phyloP scores from a whole-genome alignment of 2,797 vertebrate genomes.

The Parotocinclus haroldoi region DNA sequence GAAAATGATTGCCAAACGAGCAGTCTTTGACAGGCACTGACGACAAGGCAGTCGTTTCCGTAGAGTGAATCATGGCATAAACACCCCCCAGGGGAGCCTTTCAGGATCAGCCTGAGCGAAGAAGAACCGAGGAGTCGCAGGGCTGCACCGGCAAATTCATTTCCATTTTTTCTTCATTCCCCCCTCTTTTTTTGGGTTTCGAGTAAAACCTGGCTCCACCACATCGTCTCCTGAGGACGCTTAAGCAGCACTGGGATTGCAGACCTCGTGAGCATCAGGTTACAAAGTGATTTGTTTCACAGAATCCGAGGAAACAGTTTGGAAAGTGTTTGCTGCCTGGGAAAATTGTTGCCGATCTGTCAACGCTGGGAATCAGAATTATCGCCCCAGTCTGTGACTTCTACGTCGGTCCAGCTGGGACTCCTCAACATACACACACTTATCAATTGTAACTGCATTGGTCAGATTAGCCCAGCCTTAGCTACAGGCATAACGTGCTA shows the following conservation, averaged over 20 bases:
- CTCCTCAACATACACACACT: constrained; percentile 3
- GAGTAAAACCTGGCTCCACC: constrained; percentile 76
- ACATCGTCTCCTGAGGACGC: constrained; percentile 81
- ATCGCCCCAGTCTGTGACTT: background rate
- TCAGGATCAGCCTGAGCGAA: constrained; percentile 24
- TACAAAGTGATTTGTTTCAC: constrained; percentile 70
- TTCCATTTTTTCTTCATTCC: background rate
- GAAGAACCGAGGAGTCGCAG: constrained; percentile 10
- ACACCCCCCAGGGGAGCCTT: constrained; percentile 70
- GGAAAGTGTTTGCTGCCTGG: constrained; percentile 38
- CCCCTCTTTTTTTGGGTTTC: constrained; percentile 55
- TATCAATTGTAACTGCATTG: background rate
- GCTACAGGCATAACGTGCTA: too few species aligned
- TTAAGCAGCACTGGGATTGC: constrained; percentile 83
- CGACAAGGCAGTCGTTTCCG: constrained; percentile 34
- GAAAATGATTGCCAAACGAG: constrained; percentile 27
- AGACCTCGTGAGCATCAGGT: constrained; percentile 70
- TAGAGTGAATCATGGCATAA: constrained; percentile 83
- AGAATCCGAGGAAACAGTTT: constrained; percentile 38
- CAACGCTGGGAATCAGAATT: constrained; percentile 17
- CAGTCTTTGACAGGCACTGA: constrained; percentile 21
- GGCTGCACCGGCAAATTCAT: constrained; percentile 3
- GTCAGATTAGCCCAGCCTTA: too few species aligned
- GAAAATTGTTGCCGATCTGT: constrained; percentile 24
- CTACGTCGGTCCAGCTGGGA: constrained; percentile 12